Percentiles rank a stretch among this genome's conserved stretches.
phyloP scores from a whole-genome alignment of 2,113 vertebrate genomes.

The Pachycephala philippinensis region DNA sequence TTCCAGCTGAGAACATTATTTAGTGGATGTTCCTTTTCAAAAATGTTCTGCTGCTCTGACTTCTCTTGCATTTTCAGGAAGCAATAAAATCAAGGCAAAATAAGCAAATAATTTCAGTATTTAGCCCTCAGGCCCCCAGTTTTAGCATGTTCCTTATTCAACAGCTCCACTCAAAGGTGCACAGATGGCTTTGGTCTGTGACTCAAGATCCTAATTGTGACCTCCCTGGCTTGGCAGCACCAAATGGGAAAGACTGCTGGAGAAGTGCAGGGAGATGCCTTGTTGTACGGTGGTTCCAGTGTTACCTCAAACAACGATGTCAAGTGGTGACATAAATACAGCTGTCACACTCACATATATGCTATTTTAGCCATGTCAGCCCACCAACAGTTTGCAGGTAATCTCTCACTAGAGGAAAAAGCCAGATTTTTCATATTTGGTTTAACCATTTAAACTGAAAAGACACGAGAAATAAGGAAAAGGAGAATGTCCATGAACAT shows the following conservation, averaged over 20 bases:
- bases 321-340: not conserved
- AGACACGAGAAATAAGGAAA: not conserved
- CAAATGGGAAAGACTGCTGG: not conserved
- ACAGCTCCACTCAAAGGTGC: not conserved
- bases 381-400: not conserved
- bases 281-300: rapidly evolving
- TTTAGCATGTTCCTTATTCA: not conserved
- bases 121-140: not conserved
- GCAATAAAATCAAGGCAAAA: not conserved
- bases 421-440: not conserved
- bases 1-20: not conserved
- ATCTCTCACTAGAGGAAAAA: not conserved
- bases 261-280: not conserved
- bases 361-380: not conserved
- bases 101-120: not conserved
- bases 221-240: not conserved
- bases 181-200: not conserved
- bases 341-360: not conserved
- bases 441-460: not conserved
- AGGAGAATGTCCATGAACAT: not conserved
- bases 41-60: not conserved
- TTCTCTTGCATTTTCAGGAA: not conserved
- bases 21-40: not conserved
- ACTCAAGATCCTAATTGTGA: not conserved
- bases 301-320: not conserved